phyloP scores from a whole-genome alignment of 2,888 invertebrate species.

The Sinhomidia bicolor region DNA sequence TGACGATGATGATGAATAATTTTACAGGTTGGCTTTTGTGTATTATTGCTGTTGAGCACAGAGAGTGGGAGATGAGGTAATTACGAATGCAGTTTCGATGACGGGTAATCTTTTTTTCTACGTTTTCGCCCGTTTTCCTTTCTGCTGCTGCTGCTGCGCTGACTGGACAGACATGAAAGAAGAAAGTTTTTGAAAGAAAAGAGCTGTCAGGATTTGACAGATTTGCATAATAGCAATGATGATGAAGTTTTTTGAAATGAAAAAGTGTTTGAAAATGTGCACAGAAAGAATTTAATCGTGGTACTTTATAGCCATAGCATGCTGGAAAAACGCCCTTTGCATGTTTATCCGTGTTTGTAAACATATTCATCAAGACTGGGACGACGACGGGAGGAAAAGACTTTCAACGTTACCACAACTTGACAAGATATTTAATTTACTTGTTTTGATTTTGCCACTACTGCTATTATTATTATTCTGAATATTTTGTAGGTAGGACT shows the following conservation, averaged over 20 bases:
- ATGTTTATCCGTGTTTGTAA: constrained; percentile 4
- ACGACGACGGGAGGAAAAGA: background rate
- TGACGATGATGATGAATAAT: no score
- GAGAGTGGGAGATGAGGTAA: no score
- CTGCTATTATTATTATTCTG: no score
- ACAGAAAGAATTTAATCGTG: no score
- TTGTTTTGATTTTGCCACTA: no score
- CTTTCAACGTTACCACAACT: no score
- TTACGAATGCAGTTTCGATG: background rate
- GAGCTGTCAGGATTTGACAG: background rate
- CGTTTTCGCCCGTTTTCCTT: background rate
- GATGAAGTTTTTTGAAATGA: background rate
- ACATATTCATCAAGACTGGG: background rate
- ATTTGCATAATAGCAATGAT: background rate
- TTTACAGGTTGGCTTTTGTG: no score
- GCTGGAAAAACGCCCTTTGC: background rate
- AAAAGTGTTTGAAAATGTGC: background rate
- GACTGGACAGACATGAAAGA: background rate
- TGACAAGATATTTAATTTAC: no score
- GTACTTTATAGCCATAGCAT: no score
- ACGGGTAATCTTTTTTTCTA: background rate
- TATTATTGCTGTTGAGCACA: no score
- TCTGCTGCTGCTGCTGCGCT: no score
- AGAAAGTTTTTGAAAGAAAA: background rate
- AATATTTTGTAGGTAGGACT: background rate